Percentiles rank a stretch among this genome's conserved stretches.
phyloP scores from a whole-genome alignment of 2,797 vertebrate genomes.

The Chloroceryle inda region DNA sequence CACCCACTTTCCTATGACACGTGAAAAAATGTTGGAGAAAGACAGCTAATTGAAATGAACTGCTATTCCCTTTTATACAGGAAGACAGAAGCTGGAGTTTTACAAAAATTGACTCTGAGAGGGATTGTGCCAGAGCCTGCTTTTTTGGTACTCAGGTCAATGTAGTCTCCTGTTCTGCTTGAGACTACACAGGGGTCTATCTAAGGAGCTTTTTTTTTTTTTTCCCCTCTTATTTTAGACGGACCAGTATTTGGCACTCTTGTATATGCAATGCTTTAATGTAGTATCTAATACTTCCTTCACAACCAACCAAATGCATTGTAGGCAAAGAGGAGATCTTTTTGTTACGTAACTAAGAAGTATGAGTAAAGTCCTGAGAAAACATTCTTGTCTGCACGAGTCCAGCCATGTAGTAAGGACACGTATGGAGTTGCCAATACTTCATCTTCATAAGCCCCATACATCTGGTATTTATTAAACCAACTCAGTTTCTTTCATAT shows the following conservation, averaged over 20 bases:
- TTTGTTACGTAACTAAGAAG: background rate
- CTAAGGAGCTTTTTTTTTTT: background rate
- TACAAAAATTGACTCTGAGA: background rate
- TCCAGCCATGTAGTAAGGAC: background rate
- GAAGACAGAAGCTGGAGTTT: background rate
- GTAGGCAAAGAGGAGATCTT: background rate
- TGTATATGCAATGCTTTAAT: background rate
- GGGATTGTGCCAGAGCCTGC: rapidly evolving
- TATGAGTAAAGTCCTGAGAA: constrained; percentile 5
- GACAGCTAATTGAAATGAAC: constrained; percentile 24
- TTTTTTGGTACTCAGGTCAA: background rate
- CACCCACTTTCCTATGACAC: background rate
- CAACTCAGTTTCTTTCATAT: background rate
- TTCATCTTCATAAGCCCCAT: background rate
- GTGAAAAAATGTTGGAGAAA: constrained; percentile 33
- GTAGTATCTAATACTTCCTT: background rate
- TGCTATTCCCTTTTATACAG: constrained; percentile 1
- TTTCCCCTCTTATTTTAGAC: background rate
- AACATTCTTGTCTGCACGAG: background rate
- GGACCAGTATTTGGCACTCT: background rate
- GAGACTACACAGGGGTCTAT: background rate
- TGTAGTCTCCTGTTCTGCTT: background rate
- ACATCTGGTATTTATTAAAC: background rate
- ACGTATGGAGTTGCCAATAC: background rate
- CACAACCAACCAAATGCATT: background rate